Evolutionary conservation across 2,113 vertebrate genomes (phyloP), one percentile per base, ranked within the genome.

Genomic region (Hemichromis elongatus): DNA sequence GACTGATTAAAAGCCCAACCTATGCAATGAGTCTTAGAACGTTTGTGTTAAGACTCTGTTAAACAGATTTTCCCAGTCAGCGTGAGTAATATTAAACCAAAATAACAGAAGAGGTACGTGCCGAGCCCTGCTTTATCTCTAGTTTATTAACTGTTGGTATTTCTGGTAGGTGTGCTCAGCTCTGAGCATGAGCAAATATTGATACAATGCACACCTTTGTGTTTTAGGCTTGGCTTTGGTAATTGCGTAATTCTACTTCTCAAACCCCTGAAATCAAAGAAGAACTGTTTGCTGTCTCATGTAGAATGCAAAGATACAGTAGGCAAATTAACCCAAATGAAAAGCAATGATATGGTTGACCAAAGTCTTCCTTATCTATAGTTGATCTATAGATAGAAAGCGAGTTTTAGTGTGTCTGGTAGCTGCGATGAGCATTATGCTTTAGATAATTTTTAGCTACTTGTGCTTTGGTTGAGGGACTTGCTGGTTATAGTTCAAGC

Each of bases 181-280:
- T 63, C 59, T 88, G 50, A 86, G 82, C 68, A 82, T 53, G 80
- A 87, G 75, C 90, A 94, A 94, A 95, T 95, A 95, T 95, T 95
- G 89, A 92, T 61, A n/a, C 28, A 92, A 61, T n/a, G n/a, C 88
- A 81, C 88, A 75, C 85, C 86, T 91, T 88, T 90, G 56, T 19
- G 14, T 86, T 87, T 80, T 21, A 80, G 88, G 73, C 73, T 90
- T 84, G 83, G 89, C 81, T 86, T 88, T 83, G 55, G 53, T 70
- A 21, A 66, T 66, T 54, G 83, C 11, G 6, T 35, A 18, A 82
- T 33, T 84, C 63, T 54, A 53, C 54, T 88, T 52, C 37, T 77
- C 55, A 83, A 79, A 75, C 16, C 35, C 28, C 70, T 75, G 70
- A 75, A 52, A n/a, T 75, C 70, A 75, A 30, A 75, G 5, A 73